These are phyloP conservation scores for Pogonognathellus flavescens DNA, from an alignment of 1,140 invertebrate species.

Conservation along the genomic window DNA sequence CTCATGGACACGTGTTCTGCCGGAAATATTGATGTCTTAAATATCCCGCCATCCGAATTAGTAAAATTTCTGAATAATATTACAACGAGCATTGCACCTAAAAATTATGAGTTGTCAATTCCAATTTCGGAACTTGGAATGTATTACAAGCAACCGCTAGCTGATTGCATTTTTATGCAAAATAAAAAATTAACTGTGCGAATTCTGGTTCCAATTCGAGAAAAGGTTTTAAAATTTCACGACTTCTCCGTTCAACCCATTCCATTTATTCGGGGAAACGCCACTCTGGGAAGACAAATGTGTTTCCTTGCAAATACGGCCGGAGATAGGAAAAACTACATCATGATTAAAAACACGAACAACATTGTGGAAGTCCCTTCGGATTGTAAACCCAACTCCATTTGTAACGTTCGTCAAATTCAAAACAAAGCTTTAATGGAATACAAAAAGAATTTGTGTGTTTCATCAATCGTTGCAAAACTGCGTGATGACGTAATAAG, in stretches of 20 bases:
- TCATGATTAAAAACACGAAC: neutral
- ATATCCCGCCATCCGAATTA: neutral
- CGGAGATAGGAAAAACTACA: neutral
- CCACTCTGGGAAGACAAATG: neutral
- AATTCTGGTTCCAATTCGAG: neutral
- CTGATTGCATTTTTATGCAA: slow-evolving; percentile 1
- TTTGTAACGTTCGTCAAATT: neutral
- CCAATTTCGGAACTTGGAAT: neutral
- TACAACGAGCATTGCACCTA: neutral
- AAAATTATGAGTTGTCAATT: neutral
- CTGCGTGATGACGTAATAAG: neutral
- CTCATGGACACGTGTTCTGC: neutral
- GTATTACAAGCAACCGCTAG: neutral
- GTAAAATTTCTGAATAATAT: neutral
- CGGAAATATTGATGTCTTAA: neutral
- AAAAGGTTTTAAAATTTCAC: neutral
- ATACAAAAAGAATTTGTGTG: neutral
- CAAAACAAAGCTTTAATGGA: neutral
- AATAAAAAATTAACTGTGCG: neutral
- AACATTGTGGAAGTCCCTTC: neutral
- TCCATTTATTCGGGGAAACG: neutral
- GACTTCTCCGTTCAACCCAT: neutral
- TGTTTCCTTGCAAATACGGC: neutral
- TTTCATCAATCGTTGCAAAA: neutral
- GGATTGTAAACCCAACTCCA: neutral